A percentile compares a stretch with the other conserved stretches of the same genome.
Conservation (phyloP, 2,888 invertebrate genomes). For the Lumbricus terrestris region DNA sequence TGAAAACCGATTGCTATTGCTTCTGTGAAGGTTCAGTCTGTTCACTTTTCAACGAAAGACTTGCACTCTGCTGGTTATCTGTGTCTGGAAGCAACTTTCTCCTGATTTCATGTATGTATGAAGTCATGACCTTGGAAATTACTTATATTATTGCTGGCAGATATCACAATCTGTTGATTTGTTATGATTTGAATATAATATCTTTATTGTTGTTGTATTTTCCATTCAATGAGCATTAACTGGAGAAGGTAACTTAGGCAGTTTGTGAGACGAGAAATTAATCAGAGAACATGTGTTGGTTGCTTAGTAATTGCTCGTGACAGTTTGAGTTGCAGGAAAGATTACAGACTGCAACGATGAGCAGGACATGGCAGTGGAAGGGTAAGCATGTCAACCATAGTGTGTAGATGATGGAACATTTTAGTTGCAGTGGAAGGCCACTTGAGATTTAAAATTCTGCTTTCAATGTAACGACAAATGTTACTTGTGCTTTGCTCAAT, state of each 20-base stretch:
- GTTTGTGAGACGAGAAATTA: no score
- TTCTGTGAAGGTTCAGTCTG: neutral
- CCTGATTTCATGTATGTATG: neutral
- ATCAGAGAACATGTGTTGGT: no score
- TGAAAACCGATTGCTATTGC: no score
- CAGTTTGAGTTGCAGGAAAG: neutral
- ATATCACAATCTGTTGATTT: neutral
- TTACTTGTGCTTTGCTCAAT: neutral
- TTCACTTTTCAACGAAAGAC: neutral
- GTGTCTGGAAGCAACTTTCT: neutral
- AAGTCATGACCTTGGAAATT: neutral
- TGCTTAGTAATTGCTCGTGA: neutral
- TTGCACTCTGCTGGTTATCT: neutral
- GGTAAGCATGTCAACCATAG: neutral
- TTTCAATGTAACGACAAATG: neutral
- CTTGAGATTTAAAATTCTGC: neutral
- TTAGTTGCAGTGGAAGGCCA: neutral
- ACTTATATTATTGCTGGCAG: neutral
- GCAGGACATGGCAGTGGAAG: neutral
- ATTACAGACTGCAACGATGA: neutral
- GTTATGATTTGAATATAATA: neutral
- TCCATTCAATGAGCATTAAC: neutral
- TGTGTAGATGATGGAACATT: neutral
- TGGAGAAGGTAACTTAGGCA: no score
- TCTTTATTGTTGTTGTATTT: neutral